Conservation (phyloP, 2,113 vertebrate genomes). For the Fulica atra region DNA sequence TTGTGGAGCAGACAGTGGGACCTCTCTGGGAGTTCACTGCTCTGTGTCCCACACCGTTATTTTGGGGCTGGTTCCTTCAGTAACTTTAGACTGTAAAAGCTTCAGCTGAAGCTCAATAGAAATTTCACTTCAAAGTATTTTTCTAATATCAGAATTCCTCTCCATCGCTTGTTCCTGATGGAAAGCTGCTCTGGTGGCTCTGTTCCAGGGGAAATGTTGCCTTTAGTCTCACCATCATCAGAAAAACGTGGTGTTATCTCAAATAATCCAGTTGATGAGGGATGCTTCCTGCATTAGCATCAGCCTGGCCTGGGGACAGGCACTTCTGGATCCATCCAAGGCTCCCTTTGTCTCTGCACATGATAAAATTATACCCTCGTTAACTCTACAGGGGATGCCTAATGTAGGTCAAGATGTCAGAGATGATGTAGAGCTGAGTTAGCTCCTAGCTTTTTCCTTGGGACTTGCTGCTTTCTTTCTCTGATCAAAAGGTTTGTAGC, state of each 20-base stretch:
- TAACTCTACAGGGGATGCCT: background rate
- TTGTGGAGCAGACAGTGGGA: background rate
- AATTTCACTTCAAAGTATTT: background rate
- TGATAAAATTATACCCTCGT: background rate
- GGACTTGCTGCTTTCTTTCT: background rate
- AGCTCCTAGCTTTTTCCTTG: background rate
- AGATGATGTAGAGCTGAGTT: background rate
- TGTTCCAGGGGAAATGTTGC: background rate
- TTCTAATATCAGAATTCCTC: background rate
- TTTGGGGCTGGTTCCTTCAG: background rate
- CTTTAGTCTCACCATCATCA: accelerated
- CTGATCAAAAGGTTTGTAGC: conserved; percentile 5
- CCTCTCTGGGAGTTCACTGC: background rate
- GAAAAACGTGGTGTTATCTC: accelerated
- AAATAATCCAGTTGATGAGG: background rate
- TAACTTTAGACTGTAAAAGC: background rate
- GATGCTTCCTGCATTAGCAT: background rate
- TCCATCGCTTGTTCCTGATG: accelerated
- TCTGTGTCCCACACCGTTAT: accelerated
- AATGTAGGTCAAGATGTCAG: conserved; percentile 28
- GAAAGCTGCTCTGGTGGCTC: background rate
- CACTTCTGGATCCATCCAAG: background rate
- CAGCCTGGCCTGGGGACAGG: background rate
- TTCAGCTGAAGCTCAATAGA: background rate
- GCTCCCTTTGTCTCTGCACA: background rate